Evolutionary conservation across 2,797 vertebrate genomes (phyloP).

Genomic region (Pterois miles): DNA sequence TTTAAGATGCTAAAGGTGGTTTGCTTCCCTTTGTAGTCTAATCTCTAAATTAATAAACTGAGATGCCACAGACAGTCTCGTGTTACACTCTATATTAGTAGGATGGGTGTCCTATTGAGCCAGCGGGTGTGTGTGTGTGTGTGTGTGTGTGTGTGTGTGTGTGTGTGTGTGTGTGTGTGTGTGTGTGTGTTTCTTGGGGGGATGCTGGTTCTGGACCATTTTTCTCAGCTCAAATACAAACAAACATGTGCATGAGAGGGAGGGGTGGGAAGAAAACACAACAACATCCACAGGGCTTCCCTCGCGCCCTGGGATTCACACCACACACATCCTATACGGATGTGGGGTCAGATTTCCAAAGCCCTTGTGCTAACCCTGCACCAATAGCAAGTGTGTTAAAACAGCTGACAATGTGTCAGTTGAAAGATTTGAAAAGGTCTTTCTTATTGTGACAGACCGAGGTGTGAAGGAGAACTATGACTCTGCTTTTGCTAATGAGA

Average conservation of each 20-base stretch:
- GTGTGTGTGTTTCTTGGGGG: slow-evolving; percentile 4
- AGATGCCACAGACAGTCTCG: slow-evolving; percentile 58
- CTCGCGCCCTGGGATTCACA: slow-evolving; percentile 53
- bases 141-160: not conserved
- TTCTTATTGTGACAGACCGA: not conserved
- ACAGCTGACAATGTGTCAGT: slow-evolving; percentile 42
- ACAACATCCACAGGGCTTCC: slow-evolving; percentile 66
- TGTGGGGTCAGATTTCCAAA: slow-evolving; percentile 55
- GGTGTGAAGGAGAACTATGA: not conserved
- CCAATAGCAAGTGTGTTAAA: slow-evolving; percentile 32
- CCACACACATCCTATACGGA: slow-evolving; percentile 46
- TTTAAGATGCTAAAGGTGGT: slow-evolving; percentile 75
- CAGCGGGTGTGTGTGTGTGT: slow-evolving; percentile 3
- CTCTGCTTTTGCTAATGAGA: not conserved
- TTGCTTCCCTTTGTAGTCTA: slow-evolving; percentile 72
- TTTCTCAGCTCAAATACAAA: slow-evolving; percentile 54
- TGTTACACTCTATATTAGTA: slow-evolving; percentile 67
- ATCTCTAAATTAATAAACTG: slow-evolving; percentile 75
- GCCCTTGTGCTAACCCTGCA: slow-evolving; percentile 33
- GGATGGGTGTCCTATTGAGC: slow-evolving; percentile 14
- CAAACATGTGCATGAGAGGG: slow-evolving; percentile 32
- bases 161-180: too few species aligned
- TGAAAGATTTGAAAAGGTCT: slow-evolving; percentile 14
- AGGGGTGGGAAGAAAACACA: slow-evolving; percentile 54
- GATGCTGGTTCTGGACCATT: slow-evolving; percentile 23